Percentiles rank a stretch among this genome's conserved stretches.
Evolutionary conservation across 2,888 invertebrate species (phyloP).

Genomic region (Norana najaformis): DNA sequence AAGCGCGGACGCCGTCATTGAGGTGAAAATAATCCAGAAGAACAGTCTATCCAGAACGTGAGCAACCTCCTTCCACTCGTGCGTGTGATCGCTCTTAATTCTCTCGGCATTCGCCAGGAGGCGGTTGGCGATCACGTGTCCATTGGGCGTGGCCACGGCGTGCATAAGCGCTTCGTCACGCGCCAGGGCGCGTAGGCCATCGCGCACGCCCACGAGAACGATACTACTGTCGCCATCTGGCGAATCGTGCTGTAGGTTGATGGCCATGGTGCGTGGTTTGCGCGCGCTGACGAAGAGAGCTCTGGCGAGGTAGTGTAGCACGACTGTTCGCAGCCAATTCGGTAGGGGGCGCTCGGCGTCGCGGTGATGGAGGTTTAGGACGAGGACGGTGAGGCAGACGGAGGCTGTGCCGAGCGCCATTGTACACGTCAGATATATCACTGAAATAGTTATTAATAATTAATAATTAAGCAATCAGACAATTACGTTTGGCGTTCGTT

Average conservation of each 20-base stretch:
- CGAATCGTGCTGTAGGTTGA: constrained; percentile 24
- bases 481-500: too few relatives aligned
- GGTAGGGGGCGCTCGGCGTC: constrained; percentile 44
- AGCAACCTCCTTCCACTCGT: constrained; percentile 46
- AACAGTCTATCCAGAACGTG: constrained; percentile 46
- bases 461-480: neutral
- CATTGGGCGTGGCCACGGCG: constrained; percentile 33
- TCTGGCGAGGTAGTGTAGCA: constrained; percentile 42
- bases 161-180: constrained; percentile 40
- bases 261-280: constrained; percentile 40
- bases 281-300: constrained; percentile 40
- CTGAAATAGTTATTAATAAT: constrained; percentile 32
- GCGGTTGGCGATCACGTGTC: constrained; percentile 23
- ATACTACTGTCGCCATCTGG: constrained; percentile 25
- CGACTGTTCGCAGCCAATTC: constrained; percentile 39
- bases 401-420: constrained; percentile 46
- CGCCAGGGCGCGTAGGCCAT: constrained; percentile 31
- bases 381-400: constrained; percentile 45
- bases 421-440: constrained; percentile 46
- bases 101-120: neutral
- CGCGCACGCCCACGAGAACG: constrained; percentile 37
- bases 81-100: constrained; percentile 22
- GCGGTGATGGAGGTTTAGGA: constrained; percentile 45
- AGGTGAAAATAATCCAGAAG: constrained; percentile 44
- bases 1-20: constrained; percentile 43